Base-by-base conservation (phyloP, 2,888 invertebrate genomes). In the Embidobia sp. region DNA sequence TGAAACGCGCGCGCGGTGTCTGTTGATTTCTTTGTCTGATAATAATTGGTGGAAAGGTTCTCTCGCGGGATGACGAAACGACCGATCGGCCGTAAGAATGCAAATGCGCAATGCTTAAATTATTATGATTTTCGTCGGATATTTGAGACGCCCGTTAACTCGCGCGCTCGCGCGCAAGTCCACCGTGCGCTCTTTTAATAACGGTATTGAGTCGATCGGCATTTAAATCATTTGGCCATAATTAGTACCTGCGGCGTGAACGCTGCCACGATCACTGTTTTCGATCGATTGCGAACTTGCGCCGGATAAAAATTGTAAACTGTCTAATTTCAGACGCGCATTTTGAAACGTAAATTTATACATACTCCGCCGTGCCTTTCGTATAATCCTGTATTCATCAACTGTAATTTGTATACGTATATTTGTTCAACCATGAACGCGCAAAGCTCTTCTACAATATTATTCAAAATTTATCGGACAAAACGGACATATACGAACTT, bases 21-120 rank as follows among this genome's bases (percentile, higher is more conserved):
- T 42, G 61, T 63, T 22, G 53, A 48, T 63, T 72, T 53, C 51
- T 51, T 53, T 51, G 70, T 70, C 16, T 29, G 27, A 37, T 46
- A 63, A 55, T 72, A 63, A 55, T 72, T 64, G 55, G 31, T 64
- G 48, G 48, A 72, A 70, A 61, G 26, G 27, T 44, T n/a, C n/a
- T 4, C 3, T 4, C 22, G 7, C 27, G 11, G 6, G 13, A 27
- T 70, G 49, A 70, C 35, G 59, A 70, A 59, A 59, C 19, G 4
- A 3, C 11, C 11, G 16, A 33, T 35, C 27, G 10, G 37, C 19
- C 19, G 15, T 22, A 18, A 11, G 27, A 35, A 67, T 18, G 44
- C 27, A 48, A 55, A 37, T 37, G 27, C 29, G 46, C 27, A 29
- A 22, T 8, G 35, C n/a, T 37, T 11, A 15, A 69, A 51, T 48